These are phyloP conservation scores for Neotragus moschatus DNA, from an alignment of 2,113 vertebrate species.

Conservation along the genomic window DNA sequence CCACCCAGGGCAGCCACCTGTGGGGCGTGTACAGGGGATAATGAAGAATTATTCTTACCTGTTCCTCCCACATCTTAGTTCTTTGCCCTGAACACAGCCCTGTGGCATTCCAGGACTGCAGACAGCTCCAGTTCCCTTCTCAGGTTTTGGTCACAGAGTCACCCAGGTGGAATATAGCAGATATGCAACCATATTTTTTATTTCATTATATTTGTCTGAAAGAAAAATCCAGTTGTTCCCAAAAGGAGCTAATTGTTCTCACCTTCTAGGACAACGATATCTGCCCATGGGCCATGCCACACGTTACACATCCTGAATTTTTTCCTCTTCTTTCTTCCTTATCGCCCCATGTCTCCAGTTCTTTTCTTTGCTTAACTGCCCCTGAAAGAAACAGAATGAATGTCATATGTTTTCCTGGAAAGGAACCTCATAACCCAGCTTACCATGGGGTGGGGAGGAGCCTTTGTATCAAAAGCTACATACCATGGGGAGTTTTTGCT, in stretches of 20 bases:
- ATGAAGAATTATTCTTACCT: not conserved
- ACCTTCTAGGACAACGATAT: not conserved
- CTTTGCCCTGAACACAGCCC: not conserved
- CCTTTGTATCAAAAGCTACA: not conserved
- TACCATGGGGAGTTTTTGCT: not conserved
- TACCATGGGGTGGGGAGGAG: not conserved
- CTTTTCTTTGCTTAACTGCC: not conserved
- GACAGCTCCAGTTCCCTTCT: not conserved
- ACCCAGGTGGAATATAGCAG: not conserved
- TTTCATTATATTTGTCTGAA: not conserved
- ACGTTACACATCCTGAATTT: rapidly evolving
- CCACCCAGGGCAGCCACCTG: not conserved
- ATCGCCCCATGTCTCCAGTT: not conserved
- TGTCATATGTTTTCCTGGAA: not conserved
- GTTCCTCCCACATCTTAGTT: too few relatives aligned
- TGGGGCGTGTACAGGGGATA: too few relatives aligned
- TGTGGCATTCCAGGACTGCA: not conserved
- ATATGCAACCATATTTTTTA: not conserved
- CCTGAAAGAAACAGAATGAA: not conserved
- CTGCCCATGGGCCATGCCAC: rapidly evolving
- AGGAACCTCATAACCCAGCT: not conserved
- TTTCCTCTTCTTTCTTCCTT: not conserved
- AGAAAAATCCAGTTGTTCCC: not conserved
- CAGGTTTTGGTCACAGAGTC: not conserved
- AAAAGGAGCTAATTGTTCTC: rapidly evolving